A percentile compares a stretch with the other conserved stretches of the same genome.
Conservation (phyloP, 2,888 invertebrate genomes). For the Aphidoletes aphidimyza region DNA sequence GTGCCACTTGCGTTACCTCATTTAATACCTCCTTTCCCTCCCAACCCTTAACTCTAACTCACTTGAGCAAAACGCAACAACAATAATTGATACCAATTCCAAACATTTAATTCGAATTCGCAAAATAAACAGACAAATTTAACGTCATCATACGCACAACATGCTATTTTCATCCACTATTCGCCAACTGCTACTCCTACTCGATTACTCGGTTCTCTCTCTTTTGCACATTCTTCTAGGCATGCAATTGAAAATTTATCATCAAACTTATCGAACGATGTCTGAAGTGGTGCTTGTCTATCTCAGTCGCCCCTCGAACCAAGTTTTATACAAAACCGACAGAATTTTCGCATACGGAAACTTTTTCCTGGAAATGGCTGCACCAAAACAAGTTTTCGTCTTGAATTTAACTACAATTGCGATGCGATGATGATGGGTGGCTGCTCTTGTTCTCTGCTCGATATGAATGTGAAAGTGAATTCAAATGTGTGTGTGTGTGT, state of each 20-base stretch:
- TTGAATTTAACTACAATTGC: too few species aligned
- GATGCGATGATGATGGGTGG: too few species aligned
- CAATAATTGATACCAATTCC: slow-evolving; percentile 15
- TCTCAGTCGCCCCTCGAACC: neutral
- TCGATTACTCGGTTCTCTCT: too few species aligned
- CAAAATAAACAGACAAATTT: neutral
- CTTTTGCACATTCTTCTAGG: too few species aligned
- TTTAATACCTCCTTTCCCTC: too few species aligned
- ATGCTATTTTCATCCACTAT: neutral
- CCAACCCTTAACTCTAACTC: too few species aligned
- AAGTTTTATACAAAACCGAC: neutral
- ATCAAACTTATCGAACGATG: neutral
- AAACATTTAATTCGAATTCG: slow-evolving; percentile 31
- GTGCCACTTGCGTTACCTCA: too few species aligned
- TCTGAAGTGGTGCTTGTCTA: neutral
- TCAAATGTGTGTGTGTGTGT: too few species aligned
- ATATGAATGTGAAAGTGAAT: too few species aligned
- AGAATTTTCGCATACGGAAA: neutral
- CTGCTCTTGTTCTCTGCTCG: too few species aligned
- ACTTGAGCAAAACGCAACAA: neutral
- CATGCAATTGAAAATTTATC: slow-evolving; percentile 33
- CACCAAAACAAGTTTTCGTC: slow-evolving; percentile 34
- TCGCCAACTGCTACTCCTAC: neutral
- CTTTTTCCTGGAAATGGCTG: slow-evolving; percentile 19
- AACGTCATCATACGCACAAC: neutral